Percentiles rank a stretch among this genome's conserved stretches.
Evolutionary conservation across 2,888 invertebrate species (phyloP).

Genomic region (Listrodromus nycthemerus): DNA sequence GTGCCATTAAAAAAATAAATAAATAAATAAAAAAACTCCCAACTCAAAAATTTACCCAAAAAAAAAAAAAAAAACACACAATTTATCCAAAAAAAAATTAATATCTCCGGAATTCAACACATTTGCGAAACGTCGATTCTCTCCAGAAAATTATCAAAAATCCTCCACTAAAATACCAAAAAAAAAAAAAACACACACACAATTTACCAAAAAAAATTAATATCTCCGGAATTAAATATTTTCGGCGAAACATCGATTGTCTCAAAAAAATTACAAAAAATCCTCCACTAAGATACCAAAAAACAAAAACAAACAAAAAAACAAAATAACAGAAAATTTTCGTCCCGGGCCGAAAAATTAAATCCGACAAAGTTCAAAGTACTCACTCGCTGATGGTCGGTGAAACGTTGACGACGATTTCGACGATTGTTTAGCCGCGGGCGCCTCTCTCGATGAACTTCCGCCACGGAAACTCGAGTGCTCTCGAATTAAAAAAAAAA

Average conservation of each 20-base stretch:
- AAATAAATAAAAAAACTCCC: not conserved
- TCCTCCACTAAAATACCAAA: not conserved
- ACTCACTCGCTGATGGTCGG: slow-evolving; percentile 47
- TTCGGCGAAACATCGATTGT: too few relatives aligned
- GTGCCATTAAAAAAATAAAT: not conserved
- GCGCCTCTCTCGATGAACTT: slow-evolving; percentile 52
- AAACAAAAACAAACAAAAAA: too few relatives aligned
- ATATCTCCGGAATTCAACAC: too few relatives aligned
- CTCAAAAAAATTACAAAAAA: slow-evolving; percentile 4
- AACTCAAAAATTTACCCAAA: not conserved
- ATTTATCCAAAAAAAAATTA: not conserved
- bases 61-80: not conserved
- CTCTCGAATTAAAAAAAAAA: too few relatives aligned
- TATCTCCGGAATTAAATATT: too few relatives aligned
- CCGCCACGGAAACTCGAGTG: slow-evolving; percentile 47
- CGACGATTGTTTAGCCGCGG: not conserved
- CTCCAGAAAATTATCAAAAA: slow-evolving; percentile 5
- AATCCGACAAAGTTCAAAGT: too few relatives aligned
- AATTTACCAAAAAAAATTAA: not conserved
- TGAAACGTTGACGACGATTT: slow-evolving; percentile 9
- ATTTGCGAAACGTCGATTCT: too few relatives aligned
- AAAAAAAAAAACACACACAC: too few relatives aligned
- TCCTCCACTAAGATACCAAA: not conserved
- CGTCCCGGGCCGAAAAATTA: too few relatives aligned
- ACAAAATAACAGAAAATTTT: too few relatives aligned